Base-by-base conservation (phyloP, 2,888 invertebrate genomes). In the Masnerella sp. region DNA sequence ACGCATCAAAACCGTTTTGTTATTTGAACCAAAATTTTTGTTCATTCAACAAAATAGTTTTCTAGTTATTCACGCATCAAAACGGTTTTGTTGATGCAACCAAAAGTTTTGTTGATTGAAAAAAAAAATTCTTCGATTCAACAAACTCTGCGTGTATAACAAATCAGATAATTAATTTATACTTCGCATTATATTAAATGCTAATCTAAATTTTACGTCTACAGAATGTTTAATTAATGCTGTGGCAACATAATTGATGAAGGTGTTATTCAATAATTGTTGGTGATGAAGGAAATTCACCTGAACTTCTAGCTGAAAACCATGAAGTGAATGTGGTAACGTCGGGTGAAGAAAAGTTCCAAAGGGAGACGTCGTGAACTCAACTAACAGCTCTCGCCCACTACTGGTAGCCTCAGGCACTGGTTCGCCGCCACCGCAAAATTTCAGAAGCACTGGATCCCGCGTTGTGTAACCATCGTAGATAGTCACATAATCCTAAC, bases 381-480 rank as follows among this genome's bases (percentile, higher is more conserved):
- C 96, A 20, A 96, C 95, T 76, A 96, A 90, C 79, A 96, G 89
- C 88, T 96, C 96, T 69, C 95, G 94, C 0, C 96, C 95, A 84
- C 95, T 96, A 76, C 95, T 95, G 79, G 94, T 92, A 25, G 96
- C 93, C 83, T 94, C 93, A 8, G 96, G 96, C 58, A 96, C 93
- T 2, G 94, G 91, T 82, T 95, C 94, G 30, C 95, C 95, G 42
- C 96, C 95, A 5, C 96, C 95, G 83, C 96, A 96, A 88, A 96
- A 96, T 88, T 95, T 95, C 79, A 96, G 89, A 82, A 96, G 92
- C 76, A 96, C 92, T 14, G 96, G 95, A 88, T 96, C 95, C 81
- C 95, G 90, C 34, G 95, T 95, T 78, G 95, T 95, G 85, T 95
- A 95, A 32, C 95, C 95, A 83, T 96, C 95, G 88, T 95, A 96